Base-by-base conservation (phyloP, 2,797 vertebrate species). In the Muscicapa striata region DNA sequence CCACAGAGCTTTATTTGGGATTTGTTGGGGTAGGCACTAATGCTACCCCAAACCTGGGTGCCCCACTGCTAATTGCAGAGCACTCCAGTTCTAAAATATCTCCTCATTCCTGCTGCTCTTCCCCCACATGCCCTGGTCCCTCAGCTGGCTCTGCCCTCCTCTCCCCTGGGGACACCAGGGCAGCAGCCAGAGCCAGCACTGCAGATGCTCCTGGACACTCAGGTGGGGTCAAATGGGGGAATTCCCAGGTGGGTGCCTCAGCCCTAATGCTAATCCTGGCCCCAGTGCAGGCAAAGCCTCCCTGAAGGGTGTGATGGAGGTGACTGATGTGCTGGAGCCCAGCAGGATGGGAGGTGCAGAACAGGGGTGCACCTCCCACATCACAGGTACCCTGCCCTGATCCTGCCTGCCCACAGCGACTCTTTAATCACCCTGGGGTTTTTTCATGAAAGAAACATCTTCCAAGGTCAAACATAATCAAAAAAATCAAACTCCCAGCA, bases 301-400 rank as follows among this genome's bases (percentile, higher is more conserved):
- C 32, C 43, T 24, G 23, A 10, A 43, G 51, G 17, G 23, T 17
- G 4, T 4, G 54, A n/a, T 2, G 1, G 55, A 34, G 66, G 32
- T 15, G 57, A 2, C 38, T 2, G 2, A 2, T 0, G 2, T 2
- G 11, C 17, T 8, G 58, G 38, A 88, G 63, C 68, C 57, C 67
- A 27, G 32, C 13, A 3, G 0, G 0, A 38, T 0, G 3, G 38
- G 2, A 4, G 27, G 16, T 2, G 3, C 41, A 67, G 38, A 72
- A 6, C 26, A 78, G 19, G 27, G 66, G 10, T 23, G 5, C 13
- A 70, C 10, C 20, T 62, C 43, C 62, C 1, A 0, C 48, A 43
- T 26, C 4, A 0, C 24, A 19, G 6, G 13, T 2, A 2, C 24
- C 67, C n/a, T 57, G 41, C 45, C 36, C 30, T 6, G 72, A 48